Evolutionary conservation across 2,888 invertebrate genomes (phyloP), one percentile per base, ranked within the genome.

Genomic region (Drosophila diplacantha): DNA sequence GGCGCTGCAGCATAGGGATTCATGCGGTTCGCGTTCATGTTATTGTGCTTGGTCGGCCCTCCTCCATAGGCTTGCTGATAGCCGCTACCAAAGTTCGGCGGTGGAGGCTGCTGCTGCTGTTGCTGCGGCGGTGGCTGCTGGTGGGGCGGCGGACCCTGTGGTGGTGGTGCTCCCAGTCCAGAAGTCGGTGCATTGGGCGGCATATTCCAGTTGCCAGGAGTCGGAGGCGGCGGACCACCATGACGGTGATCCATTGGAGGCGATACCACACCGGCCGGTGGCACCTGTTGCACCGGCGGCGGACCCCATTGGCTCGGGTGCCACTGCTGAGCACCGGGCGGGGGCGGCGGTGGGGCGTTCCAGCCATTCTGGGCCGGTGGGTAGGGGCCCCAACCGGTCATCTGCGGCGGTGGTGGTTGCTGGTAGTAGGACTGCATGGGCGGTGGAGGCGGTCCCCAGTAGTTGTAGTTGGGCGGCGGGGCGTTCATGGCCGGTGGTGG

Each of bases 61-160:
- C 95, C 96, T 2, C 93, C 91, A 85, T 93, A 95, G 61, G 92
- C 92, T 85, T 95, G 96, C 76, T 95, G 95, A 87, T 96, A 96
- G 43, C 93, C 93, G 62, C 58, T 92, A 91, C 52, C 95, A 55
- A 87, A 87, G 54, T 82, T 87, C 2, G 81, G 75, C 4, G 79
- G 81, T 3, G 69, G 63, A 9, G 59, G 71, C 38, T 72, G 75
- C 44, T 69, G 73, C 14, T 57, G 65, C 20, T 60, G 69, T 22
- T 76, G 83, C 8, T 74, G 71, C 22, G 74, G 75, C 6, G 62
- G 22, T 12, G 54, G 69, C 41, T 74, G 79, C 37, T 73, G 71
- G 52, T 74, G 70, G 5, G 74, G 55, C 6, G 82, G 82, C 5
- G 78, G 84, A 5, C 76, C 72, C 29, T 76, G 76, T 8, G 67